These are phyloP conservation scores for Mesorhabditis belari DNA, from an alignment of 2,888 invertebrate genomes.

Conservation along the genomic window DNA sequence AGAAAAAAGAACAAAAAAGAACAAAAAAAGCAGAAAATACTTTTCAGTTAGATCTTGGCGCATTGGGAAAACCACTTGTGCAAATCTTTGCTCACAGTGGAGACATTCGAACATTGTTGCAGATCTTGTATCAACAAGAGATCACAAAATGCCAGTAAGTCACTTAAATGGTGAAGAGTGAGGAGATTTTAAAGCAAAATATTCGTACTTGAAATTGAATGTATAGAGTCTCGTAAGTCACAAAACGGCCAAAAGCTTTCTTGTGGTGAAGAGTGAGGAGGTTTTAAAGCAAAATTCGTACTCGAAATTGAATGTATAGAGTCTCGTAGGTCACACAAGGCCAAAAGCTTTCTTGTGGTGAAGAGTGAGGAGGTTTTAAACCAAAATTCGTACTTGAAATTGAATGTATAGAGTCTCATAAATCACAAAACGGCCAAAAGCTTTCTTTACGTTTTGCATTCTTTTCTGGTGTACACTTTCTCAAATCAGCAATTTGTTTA, in stretches of 20 bases:
- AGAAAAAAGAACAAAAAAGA: too few species aligned
- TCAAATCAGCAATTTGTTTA: too few species aligned
- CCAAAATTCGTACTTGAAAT: background rate
- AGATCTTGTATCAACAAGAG: constrained; percentile 39
- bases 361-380: background rate
- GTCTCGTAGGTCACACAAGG: constrained; percentile 42
- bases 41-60: constrained; percentile 36
- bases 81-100: constrained; percentile 41
- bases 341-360: constrained; percentile 29
- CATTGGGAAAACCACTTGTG: constrained; percentile 44
- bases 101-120: constrained; percentile 39
- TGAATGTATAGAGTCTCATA: too few species aligned
- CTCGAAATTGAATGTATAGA: background rate
- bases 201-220: background rate
- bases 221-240: too few species aligned
- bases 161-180: background rate
- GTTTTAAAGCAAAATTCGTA: background rate
- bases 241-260: too few species aligned
- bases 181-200: background rate
- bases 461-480: too few species aligned
- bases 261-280: background rate
- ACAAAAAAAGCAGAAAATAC: background rate
- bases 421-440: too few species aligned
- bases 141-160: constrained; percentile 47
- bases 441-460: too few species aligned